Evolutionary conservation across 2,113 vertebrate species (phyloP).

Genomic region (Corythoichthys haematopterus): DNA sequence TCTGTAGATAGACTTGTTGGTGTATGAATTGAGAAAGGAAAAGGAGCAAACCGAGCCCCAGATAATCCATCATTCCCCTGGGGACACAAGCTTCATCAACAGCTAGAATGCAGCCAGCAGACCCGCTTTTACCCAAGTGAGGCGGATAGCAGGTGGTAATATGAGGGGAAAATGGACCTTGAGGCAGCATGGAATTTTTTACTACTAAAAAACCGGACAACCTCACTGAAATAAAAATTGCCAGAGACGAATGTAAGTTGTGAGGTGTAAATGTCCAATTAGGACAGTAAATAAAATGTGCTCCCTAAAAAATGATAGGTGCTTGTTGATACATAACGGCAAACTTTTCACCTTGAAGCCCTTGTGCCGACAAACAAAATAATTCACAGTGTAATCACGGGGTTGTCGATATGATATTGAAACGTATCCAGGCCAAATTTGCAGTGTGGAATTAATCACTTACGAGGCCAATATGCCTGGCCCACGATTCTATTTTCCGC

Average conservation of each 20-base stretch:
- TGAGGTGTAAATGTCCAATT: not conserved
- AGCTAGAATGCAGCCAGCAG: slow-evolving; percentile 21
- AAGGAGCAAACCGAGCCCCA: slow-evolving; percentile 34
- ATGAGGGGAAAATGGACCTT: slow-evolving; percentile 11
- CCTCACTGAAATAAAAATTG: slow-evolving; percentile 27
- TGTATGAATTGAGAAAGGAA: slow-evolving; percentile 46
- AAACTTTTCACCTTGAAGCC: slow-evolving; percentile 20
- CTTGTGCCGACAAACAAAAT: slow-evolving; percentile 1
- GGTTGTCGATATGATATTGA: slow-evolving; percentile 48
- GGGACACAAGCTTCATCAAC: slow-evolving; percentile 26
- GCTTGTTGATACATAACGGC: slow-evolving; percentile 17
- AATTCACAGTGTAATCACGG: slow-evolving; percentile 14
- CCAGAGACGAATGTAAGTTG: slow-evolving; percentile 1
- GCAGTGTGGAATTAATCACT: slow-evolving; percentile 51
- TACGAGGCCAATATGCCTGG: slow-evolving; percentile 51
- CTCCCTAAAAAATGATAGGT: not conserved
- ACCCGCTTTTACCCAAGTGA: slow-evolving; percentile 13
- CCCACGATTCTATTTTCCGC: slow-evolving; percentile 51
- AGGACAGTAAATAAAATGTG: not conserved
- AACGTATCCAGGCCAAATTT: slow-evolving; percentile 51
- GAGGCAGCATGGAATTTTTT: slow-evolving; percentile 13
- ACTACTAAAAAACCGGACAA: slow-evolving; percentile 20
- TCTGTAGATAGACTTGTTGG: slow-evolving; percentile 59
- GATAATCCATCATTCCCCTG: slow-evolving; percentile 52
- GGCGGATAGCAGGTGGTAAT: slow-evolving; percentile 17